Base-by-base conservation (phyloP, 2,888 invertebrate genomes). In the Vesta saturnalis region DNA sequence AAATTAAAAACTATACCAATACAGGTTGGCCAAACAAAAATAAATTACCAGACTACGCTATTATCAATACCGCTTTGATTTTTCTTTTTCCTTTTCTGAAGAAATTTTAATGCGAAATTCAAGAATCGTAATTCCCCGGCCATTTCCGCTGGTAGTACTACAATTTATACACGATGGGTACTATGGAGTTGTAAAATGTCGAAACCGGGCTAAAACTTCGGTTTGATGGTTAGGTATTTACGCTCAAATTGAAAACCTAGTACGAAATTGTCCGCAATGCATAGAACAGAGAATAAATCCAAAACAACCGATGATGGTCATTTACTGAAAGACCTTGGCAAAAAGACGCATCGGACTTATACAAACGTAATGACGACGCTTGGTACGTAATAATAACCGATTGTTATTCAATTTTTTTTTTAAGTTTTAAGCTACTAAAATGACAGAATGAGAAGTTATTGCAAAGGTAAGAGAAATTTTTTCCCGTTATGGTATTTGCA, bases 81-180 rank as follows among this genome's bases (percentile, higher is more conserved):
- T 43, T 43, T 19, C 43, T 15, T 19, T 43, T 43, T 19, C 43
- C 10, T 14, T 30, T 1, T 6, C 1, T 15, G 35, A 57, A 35
- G 22, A 16, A 21, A 10, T 58, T 5, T 12, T 58, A 1, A 5
- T 58, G 19, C n/a, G 30, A 35, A 21, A 15, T 35, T 59, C 72
- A 43, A 61, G 73, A 52, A 49, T 77, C n/a, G 58, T 77, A 2
- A 76, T 77, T 58, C 77, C 76, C 12, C 16, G 14, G 16, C 5
- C 43, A 0, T 35, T 74, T 39, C 72, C 67, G 49, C 8, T 46
- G 16, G 73, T 77, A 57, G 59, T 76, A 5, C 52, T 77, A 16
- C 15, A 63, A 15, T 54, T 56, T 56, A 60, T 78, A 2, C 76
- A 79, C 54, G 65, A 64, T 23, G 76, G 77, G 1, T 78, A 78